phyloP scores from a whole-genome alignment of 2,113 vertebrate genomes.

The Nymphicus hollandicus region DNA sequence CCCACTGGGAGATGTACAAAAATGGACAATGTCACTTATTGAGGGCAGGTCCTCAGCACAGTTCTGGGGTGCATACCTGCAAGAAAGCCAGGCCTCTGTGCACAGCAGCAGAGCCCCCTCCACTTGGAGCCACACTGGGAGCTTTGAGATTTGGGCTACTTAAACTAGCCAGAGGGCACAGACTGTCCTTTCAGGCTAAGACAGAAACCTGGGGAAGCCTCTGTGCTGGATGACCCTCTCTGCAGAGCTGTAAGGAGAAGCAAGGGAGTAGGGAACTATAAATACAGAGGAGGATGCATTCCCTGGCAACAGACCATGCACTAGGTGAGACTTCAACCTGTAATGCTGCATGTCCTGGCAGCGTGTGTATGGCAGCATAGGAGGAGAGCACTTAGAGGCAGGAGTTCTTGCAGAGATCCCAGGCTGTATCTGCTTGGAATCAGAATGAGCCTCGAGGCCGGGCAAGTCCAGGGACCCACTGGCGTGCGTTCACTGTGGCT shows the following conservation, averaged over 20 bases:
- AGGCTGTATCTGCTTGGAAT: background rate
- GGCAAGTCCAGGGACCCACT: background rate
- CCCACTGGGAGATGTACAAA: background rate
- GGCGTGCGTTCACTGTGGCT: background rate
- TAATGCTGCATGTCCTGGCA: rapidly evolving
- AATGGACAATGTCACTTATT: background rate
- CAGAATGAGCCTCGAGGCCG: background rate
- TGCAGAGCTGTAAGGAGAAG: background rate
- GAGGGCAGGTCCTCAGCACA: rapidly evolving
- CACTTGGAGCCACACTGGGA: background rate
- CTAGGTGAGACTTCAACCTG: background rate
- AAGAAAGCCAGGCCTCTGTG: background rate
- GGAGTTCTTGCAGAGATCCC: background rate
- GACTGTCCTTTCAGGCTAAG: background rate
- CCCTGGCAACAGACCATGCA: background rate
- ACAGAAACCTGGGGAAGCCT: background rate
- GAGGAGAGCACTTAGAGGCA: background rate
- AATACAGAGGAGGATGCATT: rapidly evolving
- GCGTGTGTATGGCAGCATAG: rapidly evolving
- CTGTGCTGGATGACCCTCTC: background rate
- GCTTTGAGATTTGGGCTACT: rapidly evolving
- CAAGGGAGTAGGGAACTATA: background rate
- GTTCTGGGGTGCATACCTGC: background rate
- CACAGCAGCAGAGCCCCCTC: background rate
- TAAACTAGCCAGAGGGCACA: background rate